phyloP scores from a whole-genome alignment of 2,113 vertebrate species.

The Hippolais icterina region DNA sequence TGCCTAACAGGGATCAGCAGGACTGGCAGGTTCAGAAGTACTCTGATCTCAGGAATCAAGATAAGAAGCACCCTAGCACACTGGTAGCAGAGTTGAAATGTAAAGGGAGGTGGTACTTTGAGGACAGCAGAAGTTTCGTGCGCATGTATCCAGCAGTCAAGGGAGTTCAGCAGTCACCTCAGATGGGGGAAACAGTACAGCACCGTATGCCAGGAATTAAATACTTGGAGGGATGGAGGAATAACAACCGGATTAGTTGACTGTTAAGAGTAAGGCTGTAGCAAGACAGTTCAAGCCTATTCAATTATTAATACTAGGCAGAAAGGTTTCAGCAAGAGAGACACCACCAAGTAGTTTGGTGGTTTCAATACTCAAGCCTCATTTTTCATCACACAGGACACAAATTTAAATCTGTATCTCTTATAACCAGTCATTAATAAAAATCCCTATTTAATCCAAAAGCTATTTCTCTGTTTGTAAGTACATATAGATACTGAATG shows the following conservation, averaged over 20 bases:
- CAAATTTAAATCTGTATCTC: not conserved
- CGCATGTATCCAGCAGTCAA: not conserved
- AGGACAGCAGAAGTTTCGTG: fast-evolving
- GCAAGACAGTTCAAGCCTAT: not conserved
- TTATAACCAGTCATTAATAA: not conserved
- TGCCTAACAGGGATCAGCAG: slow-evolving; percentile 24
- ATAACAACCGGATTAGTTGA: not conserved
- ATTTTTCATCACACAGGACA: not conserved
- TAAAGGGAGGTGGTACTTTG: not conserved
- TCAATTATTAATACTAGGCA: slow-evolving; percentile 1
- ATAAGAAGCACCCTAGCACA: not conserved
- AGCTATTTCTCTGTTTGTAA: not conserved
- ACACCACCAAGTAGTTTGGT: not conserved
- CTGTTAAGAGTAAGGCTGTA: not conserved
- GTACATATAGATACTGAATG: not conserved
- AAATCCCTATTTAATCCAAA: not conserved
- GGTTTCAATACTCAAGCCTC: not conserved
- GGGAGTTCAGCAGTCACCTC: not conserved
- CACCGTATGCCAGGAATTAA: not conserved
- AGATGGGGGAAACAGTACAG: not conserved
- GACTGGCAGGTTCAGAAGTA: slow-evolving; percentile 2
- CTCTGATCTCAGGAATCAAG: slow-evolving; percentile 16
- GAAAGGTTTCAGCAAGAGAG: not conserved
- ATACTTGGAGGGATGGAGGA: not conserved
- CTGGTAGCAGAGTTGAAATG: not conserved